These are phyloP conservation scores for Sminthurides aquaticus DNA, from an alignment of 2,888 invertebrate species.

Conservation along the genomic window DNA sequence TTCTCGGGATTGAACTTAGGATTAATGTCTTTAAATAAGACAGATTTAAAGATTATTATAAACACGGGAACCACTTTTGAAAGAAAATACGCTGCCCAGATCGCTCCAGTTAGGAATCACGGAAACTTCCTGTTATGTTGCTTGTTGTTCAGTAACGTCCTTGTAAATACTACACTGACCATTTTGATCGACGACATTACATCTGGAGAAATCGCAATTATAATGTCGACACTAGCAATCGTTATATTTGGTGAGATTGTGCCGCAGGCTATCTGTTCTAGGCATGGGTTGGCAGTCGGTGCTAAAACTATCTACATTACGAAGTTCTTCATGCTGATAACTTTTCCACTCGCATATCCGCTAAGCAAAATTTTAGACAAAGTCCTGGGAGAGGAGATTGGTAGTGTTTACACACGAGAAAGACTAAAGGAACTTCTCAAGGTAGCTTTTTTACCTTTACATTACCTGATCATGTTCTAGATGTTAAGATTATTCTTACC, in stretches of 20 bases:
- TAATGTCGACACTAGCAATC: constrained; percentile 84
- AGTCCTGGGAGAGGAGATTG: constrained; percentile 92
- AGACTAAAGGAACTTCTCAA: constrained; percentile 89
- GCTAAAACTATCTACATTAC: constrained; percentile 90
- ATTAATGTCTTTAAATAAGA: constrained; percentile 89
- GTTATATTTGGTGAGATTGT: constrained; percentile 96
- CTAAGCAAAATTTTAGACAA: constrained; percentile 80
- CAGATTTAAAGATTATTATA: constrained; percentile 86
- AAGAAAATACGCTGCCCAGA: constrained; percentile 72
- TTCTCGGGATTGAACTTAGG: constrained; percentile 96
- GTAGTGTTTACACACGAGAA: constrained; percentile 92
- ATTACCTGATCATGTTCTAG: neutral
- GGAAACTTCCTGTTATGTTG: constrained; percentile 91
- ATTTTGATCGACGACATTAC: constrained; percentile 91
- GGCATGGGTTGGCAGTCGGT: constrained; percentile 90
- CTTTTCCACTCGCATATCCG: constrained; percentile 86
- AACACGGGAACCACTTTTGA: constrained; percentile 84
- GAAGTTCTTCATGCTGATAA: constrained; percentile 85
- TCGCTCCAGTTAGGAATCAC: constrained; percentile 84
- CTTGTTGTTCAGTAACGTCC: constrained; percentile 68
- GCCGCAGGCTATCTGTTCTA: constrained; percentile 89
- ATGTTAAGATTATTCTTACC: neutral
- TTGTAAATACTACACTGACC: constrained; percentile 95
- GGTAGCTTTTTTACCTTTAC: constrained; percentile 53
- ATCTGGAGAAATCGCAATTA: constrained; percentile 80